These are phyloP conservation scores for Phrynosoma platyrhinos DNA, from an alignment of 2,113 vertebrate genomes.

Conservation along the genomic window DNA sequence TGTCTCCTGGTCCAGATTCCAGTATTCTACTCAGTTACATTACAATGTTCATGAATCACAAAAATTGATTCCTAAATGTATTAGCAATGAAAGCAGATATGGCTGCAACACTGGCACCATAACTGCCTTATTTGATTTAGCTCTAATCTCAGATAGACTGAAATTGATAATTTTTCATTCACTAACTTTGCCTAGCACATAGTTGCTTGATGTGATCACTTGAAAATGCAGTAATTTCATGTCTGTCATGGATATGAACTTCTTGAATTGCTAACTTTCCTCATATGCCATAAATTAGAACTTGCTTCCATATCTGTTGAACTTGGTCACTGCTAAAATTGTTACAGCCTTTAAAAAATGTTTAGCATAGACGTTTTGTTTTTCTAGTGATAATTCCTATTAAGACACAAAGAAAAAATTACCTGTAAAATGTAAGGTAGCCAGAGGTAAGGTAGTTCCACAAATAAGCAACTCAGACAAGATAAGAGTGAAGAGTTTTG, in stretches of 20 bases:
- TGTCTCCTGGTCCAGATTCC: not conserved
- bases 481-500: not conserved
- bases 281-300: no score
- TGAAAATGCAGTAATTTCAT: not conserved
- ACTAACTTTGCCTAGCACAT: not conserved
- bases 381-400: not conserved
- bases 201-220: not conserved
- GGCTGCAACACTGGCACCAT: not conserved
- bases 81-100: not conserved
- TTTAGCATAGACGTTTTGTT: not conserved
- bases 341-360: not conserved
- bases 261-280: not conserved
- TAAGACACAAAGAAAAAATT: not conserved
- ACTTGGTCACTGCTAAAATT: not conserved
- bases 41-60: not conserved
- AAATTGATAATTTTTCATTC: not conserved
- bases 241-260: not conserved
- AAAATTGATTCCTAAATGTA: not conserved
- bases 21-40: not conserved
- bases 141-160: not conserved
- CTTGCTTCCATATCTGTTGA: not conserved
- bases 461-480: not conserved
- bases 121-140: no score
- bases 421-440: not conserved
- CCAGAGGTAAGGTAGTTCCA: not conserved